These are phyloP conservation scores for Mystacornis crossleyi DNA, from an alignment of 2,113 vertebrate species.

Conservation along the genomic window DNA sequence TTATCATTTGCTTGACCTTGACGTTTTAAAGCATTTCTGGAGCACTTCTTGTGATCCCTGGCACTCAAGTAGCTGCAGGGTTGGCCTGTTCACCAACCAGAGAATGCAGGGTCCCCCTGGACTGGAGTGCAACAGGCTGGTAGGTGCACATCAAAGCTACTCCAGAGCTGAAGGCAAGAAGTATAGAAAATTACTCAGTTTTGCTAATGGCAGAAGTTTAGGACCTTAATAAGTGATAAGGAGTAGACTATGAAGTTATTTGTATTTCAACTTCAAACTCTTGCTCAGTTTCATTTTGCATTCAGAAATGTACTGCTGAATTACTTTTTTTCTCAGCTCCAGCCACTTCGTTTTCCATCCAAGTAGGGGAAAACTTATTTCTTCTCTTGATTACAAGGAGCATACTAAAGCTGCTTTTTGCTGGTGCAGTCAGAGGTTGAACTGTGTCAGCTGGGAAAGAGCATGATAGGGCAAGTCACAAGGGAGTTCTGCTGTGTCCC, in stretches of 20 bases:
- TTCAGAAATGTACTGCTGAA: not conserved
- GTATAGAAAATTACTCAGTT: not conserved
- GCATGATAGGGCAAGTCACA: conserved; percentile 28
- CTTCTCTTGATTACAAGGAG: not conserved
- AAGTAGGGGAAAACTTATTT: not conserved
- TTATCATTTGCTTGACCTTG: not conserved
- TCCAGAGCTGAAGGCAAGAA: not conserved
- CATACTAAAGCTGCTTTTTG: conserved; percentile 16
- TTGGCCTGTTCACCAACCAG: not conserved
- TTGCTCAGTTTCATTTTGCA: not conserved
- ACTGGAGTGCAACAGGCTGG: not conserved
- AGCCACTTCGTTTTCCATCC: not conserved
- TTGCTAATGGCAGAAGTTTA: not conserved
- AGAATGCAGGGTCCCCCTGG: not conserved
- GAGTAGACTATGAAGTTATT: not conserved
- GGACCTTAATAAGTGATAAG: not conserved
- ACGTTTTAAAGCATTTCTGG: not conserved
- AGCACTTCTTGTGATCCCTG: not conserved
- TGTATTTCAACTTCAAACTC: not conserved
- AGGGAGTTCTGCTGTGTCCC: conserved; percentile 43
- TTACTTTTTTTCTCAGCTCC: not conserved
- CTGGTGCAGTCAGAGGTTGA: conserved; percentile 32
- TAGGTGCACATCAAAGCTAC: not conserved
- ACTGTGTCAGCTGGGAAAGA: conserved; percentile 31
- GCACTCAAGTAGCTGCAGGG: not conserved